phyloP scores from a whole-genome alignment of 2,113 vertebrate genomes.

The Amblyopsis rosae region DNA sequence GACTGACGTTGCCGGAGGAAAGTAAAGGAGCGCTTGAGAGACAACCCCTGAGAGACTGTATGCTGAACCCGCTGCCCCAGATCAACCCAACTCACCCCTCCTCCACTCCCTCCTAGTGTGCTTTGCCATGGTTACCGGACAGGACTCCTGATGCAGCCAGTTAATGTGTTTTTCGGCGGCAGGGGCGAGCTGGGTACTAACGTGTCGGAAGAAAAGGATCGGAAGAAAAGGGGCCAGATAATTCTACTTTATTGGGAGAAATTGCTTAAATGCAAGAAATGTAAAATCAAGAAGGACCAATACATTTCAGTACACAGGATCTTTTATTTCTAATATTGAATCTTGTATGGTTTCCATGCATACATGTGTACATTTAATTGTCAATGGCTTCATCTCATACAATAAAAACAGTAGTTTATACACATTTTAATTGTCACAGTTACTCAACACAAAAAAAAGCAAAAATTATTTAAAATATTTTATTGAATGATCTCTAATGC shows the following conservation, averaged over 20 bases:
- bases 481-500: not conserved
- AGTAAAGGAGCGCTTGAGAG: conserved; percentile 61
- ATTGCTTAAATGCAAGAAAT: not conserved
- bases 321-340: not conserved
- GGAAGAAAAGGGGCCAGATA: conserved; percentile 24
- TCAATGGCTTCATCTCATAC: not conserved
- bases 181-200: conserved; percentile 76
- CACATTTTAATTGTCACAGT: not conserved
- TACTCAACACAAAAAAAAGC: not conserved
- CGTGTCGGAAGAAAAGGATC: conserved; percentile 59
- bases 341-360: not conserved
- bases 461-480: not conserved
- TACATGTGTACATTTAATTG: conserved; percentile 1
- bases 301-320: not conserved
- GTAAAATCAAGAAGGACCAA: not conserved
- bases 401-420: not conserved
- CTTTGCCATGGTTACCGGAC: conserved; percentile 80
- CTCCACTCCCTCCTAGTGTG: conserved; percentile 49
- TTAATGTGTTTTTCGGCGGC: conserved; percentile 76
- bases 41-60: conserved; percentile 61
- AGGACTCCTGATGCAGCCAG: conserved; percentile 71
- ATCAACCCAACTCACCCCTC: conserved; percentile 37
- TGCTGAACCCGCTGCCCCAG: conserved; percentile 67
- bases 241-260: conserved; percentile 27
- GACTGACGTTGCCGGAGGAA: conserved; percentile 64